phyloP scores from a whole-genome alignment of 2,888 invertebrate genomes.

The Dendrolimus houi region DNA sequence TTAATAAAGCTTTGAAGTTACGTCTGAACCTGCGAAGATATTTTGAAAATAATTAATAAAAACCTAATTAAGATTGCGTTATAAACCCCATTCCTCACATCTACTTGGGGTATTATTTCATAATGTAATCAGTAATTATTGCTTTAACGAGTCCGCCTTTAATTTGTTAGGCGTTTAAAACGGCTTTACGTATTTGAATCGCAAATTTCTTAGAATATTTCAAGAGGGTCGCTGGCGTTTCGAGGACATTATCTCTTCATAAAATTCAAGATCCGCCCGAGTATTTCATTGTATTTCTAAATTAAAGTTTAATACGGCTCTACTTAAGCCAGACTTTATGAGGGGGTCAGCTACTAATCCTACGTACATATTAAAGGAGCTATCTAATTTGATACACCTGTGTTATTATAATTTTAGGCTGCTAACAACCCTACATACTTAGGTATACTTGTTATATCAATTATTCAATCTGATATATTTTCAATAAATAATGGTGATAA shows the following conservation, averaged over 20 bases:
- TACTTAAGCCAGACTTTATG: conserved; percentile 22
- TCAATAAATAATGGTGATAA: too few relatives aligned
- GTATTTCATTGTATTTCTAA: conserved; percentile 64
- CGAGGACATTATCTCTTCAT: conserved; percentile 73
- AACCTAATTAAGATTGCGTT: not conserved
- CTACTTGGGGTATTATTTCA: conserved; percentile 49
- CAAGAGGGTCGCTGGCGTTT: conserved; percentile 68
- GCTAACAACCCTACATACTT: too few relatives aligned
- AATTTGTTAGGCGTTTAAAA: conserved; percentile 76
- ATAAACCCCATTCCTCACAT: conserved; percentile 17
- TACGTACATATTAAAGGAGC: conserved; percentile 2
- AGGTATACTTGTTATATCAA: too few relatives aligned
- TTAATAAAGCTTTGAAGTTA: conserved; percentile 1
- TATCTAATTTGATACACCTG: too few relatives aligned
- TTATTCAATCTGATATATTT: too few relatives aligned
- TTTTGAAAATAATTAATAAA: not conserved
- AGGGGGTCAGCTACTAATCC: conserved; percentile 12
- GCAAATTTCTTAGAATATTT: conserved; percentile 75
- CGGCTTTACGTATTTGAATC: conserved; percentile 76
- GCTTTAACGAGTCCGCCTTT: conserved; percentile 72
- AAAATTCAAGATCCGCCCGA: conserved; percentile 69
- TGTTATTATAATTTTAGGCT: too few relatives aligned
- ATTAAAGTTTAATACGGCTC: conserved; percentile 47
- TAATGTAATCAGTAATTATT: conserved; percentile 74
- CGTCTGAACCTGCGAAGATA: not conserved